phyloP scores from a whole-genome alignment of 2,113 vertebrate species.

The Ammospiza nelsoni region DNA sequence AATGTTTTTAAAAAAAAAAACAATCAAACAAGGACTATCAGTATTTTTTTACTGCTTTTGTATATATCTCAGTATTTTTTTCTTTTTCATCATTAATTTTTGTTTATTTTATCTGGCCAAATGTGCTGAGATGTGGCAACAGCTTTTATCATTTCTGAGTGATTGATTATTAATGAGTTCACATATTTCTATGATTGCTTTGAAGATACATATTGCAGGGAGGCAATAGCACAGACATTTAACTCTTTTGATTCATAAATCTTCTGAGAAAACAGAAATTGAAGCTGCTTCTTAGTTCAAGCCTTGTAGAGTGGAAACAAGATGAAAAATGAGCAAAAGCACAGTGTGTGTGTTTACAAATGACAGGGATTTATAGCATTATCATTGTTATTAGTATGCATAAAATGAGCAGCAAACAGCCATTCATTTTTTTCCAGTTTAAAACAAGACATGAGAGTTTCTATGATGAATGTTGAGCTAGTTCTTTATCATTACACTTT shows the following conservation, averaged over 20 bases:
- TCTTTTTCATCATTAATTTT: slow-evolving; percentile 65
- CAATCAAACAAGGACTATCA: slow-evolving; percentile 66
- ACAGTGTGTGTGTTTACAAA: slow-evolving; percentile 76
- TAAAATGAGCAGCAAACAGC: slow-evolving; percentile 21
- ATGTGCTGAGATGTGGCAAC: slow-evolving; percentile 57
- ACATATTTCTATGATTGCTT: slow-evolving; percentile 71
- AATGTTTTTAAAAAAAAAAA: slow-evolving; percentile 68
- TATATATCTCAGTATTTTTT: slow-evolving; percentile 75
- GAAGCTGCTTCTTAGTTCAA: slow-evolving; percentile 63
- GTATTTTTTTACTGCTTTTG: slow-evolving; percentile 80
- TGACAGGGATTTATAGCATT: slow-evolving; percentile 54
- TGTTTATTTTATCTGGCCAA: slow-evolving; percentile 75
- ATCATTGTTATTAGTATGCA: not conserved
- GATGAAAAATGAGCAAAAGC: slow-evolving; percentile 74
- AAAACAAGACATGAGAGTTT: slow-evolving; percentile 32
- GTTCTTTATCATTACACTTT: slow-evolving; percentile 56
- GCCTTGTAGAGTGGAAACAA: slow-evolving; percentile 56
- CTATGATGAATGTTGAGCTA: slow-evolving; percentile 60
- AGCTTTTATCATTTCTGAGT: slow-evolving; percentile 58
- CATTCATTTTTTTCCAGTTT: slow-evolving; percentile 13
- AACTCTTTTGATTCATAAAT: slow-evolving; percentile 30
- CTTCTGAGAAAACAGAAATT: slow-evolving; percentile 48
- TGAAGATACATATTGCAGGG: slow-evolving; percentile 38
- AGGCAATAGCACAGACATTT: slow-evolving; percentile 61
- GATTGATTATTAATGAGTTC: slow-evolving; percentile 68